Evolutionary conservation across 2,113 vertebrate genomes (phyloP), one percentile per base, ranked within the genome.

Genomic region (Seriola dumerili): DNA sequence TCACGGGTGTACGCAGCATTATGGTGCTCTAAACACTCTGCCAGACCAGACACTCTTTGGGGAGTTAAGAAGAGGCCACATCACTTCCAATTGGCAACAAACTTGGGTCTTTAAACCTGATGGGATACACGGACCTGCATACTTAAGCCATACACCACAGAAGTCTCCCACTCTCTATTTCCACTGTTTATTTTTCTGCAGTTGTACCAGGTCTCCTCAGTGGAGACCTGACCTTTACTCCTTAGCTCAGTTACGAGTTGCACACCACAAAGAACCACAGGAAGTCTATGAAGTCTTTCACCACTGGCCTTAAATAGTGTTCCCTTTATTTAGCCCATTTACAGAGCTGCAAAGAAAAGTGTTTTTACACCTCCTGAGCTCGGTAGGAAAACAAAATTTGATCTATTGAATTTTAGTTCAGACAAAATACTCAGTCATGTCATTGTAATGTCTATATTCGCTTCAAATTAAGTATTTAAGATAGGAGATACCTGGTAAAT

Each of bases 101-200:
- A 42, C 38, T 50, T 38, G 32, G 72, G 32, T 75, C 59, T 85
- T 83, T 72, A 80, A 84, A 83, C 55, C 46, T 84, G 80, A 78
- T 67, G 76, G 62, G 74, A 72, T 72, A 76, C 67, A 50, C 19
- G 23, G 71, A 85, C 57, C 67, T 40, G 34, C 59, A 80, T 80
- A 71, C 67, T 78, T 67, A 21, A 78, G 46, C 34, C 32, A 32
- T 19, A n/a, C 80, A 59, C 74, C 70, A 81, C 72, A 80, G 55
- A 84, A 68, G 57, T 63, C 72, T 72, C 83, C 58, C 64, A 42
- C 78, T 58, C 61, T 58, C 50, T 48, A 21, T 70, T 74, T 61
- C 76, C 55, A 55, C 74, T 89, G 87, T 93, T 95, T 93, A 89
- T 91, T 94, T 93, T 94, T 85, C 85, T 78, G 38, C 64, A 75